These are phyloP conservation scores for Pomatostomus ruficeps DNA, from an alignment of 2,113 vertebrate genomes.

Conservation along the genomic window DNA sequence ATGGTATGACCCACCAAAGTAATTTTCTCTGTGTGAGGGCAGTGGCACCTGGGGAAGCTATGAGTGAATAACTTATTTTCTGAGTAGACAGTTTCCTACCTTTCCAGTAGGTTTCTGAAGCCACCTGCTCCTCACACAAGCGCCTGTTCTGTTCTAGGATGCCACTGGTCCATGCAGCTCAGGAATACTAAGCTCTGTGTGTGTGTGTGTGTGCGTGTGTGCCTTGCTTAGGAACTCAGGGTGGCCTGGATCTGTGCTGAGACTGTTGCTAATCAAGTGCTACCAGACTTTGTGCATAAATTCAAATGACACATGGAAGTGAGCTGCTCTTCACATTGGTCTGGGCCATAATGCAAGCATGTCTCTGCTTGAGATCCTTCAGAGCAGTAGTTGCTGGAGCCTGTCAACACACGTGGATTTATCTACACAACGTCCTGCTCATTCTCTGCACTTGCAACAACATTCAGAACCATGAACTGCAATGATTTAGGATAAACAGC, in stretches of 20 bases:
- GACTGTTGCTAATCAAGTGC: not conserved
- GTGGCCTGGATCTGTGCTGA: not conserved
- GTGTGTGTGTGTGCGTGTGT: too few relatives aligned
- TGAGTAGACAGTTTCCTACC: not conserved
- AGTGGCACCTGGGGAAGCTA: not conserved
- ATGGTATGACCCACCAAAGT: not conserved
- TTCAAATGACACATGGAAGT: not conserved
- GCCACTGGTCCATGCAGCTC: not conserved
- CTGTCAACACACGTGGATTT: fast-evolving
- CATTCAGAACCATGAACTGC: not conserved
- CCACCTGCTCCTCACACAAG: not conserved
- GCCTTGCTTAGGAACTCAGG: not conserved
- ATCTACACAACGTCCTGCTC: not conserved
- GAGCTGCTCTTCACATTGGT: not conserved
- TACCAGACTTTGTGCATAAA: not conserved
- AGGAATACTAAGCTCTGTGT: not conserved
- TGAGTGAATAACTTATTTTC: not conserved
- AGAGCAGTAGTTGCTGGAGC: not conserved
- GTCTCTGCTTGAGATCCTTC: not conserved
- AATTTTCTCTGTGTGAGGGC: not conserved
- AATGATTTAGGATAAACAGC: not conserved
- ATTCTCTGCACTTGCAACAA: not conserved
- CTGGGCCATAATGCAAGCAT: fast-evolving
- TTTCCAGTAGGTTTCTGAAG: not conserved
- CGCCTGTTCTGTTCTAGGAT: not conserved